Evolutionary conservation across 2,113 vertebrate genomes (phyloP), one percentile per base, ranked within the genome.

Genomic region (Corvus moneduloides): DNA sequence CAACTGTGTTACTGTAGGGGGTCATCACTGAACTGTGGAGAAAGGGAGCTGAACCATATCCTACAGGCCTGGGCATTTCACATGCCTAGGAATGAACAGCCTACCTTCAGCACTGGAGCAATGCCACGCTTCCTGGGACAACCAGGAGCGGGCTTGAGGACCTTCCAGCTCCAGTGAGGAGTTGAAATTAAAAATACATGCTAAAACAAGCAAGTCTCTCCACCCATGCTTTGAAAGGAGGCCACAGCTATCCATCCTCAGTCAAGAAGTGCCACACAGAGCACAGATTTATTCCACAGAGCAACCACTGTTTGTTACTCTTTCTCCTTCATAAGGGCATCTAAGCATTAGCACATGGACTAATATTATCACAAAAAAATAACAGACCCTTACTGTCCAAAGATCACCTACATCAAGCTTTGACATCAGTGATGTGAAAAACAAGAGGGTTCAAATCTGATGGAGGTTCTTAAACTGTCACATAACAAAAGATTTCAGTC

Each of bases 121-220:
- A 16, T 1, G 1, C 30, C 11, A n/a, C 0, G 0, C 19, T 59
- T 87, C 46, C 54, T 37, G 63, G 10, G 16, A 62, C 30, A 82
- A 37, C 10, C 48, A 62, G 3, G 6, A 44, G 21, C 0, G 0
- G 28, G 20, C 23, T 69, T 0, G 0, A 68, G 56, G 33, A 35
- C 62, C 33, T 79, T 33, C 30, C 33, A 41, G 7, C 26, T 55
- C 17, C 8, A 46, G 8, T 15, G 32, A 71, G 22, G 11, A 74
- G 4, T 0, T 22, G 37, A 39, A 79, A 49, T 56, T 14, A n/a
- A 69, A 88, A 92, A 56, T 5, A 28, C 2, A 0, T 6, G 10
- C 8, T 75, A 75, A 78, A 90, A 76, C 0, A 0, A 37, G 6
- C 10, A 67, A 85, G 64, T 21, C 11, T 26, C 27, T 72, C 58